Conservation (phyloP, 2,888 invertebrate species). For the Caenorhabditis sp. region DNA sequence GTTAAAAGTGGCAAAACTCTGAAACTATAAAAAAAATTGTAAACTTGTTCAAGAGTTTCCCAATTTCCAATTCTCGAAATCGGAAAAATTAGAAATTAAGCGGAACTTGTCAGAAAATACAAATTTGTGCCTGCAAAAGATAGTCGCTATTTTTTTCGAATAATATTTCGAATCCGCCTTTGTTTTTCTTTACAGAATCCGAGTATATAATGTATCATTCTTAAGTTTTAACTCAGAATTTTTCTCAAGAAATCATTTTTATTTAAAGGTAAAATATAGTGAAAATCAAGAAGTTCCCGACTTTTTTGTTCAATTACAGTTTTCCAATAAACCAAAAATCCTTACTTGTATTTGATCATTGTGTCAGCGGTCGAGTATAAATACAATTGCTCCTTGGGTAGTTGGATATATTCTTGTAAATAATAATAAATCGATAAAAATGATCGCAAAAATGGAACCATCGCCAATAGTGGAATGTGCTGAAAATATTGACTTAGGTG, state of each 20-base stretch:
- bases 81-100: too few species aligned
- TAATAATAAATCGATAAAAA: constrained; percentile 50
- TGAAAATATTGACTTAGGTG: constrained; percentile 13
- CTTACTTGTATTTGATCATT: constrained; percentile 49
- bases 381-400: constrained; percentile 44
- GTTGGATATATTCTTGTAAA: constrained; percentile 36
- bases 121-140: neutral
- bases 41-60: too few species aligned
- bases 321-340: neutral
- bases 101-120: too few species aligned
- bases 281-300: neutral
- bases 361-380: constrained; percentile 42
- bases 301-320: neutral
- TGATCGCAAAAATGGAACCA: constrained; percentile 43
- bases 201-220: too few species aligned
- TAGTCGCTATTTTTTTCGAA: neutral
- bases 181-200: too few species aligned
- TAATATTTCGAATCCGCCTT: neutral
- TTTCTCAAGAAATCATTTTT: too few species aligned
- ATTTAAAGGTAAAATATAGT: too few species aligned
- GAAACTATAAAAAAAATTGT: too few species aligned
- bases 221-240: too few species aligned
- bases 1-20: too few species aligned
- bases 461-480: constrained; percentile 39
- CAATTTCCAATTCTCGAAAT: too few species aligned